Base-by-base conservation (phyloP, 1,140 invertebrate genomes). In the Anthonomus grandis region DNA sequence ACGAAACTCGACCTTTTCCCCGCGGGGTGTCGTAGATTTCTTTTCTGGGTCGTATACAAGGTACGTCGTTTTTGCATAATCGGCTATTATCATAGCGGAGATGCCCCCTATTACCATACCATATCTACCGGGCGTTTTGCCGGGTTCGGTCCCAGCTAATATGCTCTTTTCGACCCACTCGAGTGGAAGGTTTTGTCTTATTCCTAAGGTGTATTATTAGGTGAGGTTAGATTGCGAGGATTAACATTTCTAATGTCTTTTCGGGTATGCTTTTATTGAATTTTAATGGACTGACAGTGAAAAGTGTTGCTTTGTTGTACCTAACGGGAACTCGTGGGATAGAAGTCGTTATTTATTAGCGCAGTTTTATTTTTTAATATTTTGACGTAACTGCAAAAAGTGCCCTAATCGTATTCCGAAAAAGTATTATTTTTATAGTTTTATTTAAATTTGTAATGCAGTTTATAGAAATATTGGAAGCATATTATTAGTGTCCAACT, bases 141-240 rank as follows among this genome's bases (percentile, higher is more conserved):
- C 17, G 37, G 37, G 12, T 38, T 34, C 31, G 21, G n/a, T 31
- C 12, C 34, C 36, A 15, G 23, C 17, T 51, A 47, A 47, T 47
- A 10, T 10, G 24, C n/a, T 27, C 34, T 31, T 51, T 51, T 18
- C 31, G 48, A 51, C 17, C 17, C 37, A 23, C 17, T 51, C 12
- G 15, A 51, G 48, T 51, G 48, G 37, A 25, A 51, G 34, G 48
- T 51, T 38, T 51, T 51, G 48, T 51, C 48, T 51, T 51, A 51
- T 41, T 22, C 9, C 48, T 23, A 13, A 18, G 12, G 34, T 25
- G 31, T 21, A 25, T 51, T 51, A 51, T 51, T 37, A n/a, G 18
- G 34, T 51, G 48, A 51, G 48, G 48, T 51, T 51, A 51, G 48
- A 51, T 51, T 51, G 10, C 5, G 19, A 19, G 25, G 48, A 51